Evolutionary conservation across 2,888 invertebrate genomes (phyloP), one percentile per base, ranked within the genome.

Genomic region (Pegoplata infirma): DNA sequence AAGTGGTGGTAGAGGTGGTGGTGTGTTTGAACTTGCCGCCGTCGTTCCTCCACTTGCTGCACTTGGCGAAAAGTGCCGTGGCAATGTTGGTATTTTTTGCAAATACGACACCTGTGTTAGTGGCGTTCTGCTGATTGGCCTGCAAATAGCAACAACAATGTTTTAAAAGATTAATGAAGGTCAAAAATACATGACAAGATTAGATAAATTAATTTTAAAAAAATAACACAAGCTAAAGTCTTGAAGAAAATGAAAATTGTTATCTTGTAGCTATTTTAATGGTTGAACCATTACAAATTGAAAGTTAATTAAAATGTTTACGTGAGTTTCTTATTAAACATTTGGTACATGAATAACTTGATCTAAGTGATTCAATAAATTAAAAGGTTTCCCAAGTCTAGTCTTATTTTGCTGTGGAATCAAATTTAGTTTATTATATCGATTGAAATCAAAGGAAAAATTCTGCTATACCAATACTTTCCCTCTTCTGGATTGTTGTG

Each of bases 61-160:
- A 76, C 40, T 82, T 76, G 87, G 88, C 56, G 88, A 88, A 81
- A 89, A 89, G 83, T 88, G 88, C 71, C 88, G 86, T 76, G 88
- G 88, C 80, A 88, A 80, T 36, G 88, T 88, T 46, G 89, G 88
- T 59, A 88, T 89, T 83, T 88, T 88, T 81, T 88, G 88, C 61
- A 89, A 85, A 83, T 88, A 89, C 17, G 88, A 88, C 76, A 88
- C 87, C 82, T 88, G 88, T 82, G 86, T 87, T 53, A 88, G 83
- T 67, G 88, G 88, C 64, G 88, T 88, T 63, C 88, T 87, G 81
- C 88, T 89, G 83, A 88, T 88, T 82, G 88, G 88, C 82, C 88
- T 88, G 84, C 23, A 85, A 23, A 53, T 16, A 51, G 23, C 36
- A 69, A 47, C 58, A 47, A 56, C 73, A 76, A 69, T 67, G 44